Base-by-base conservation (phyloP, 2,113 vertebrate genomes). In the Siniperca chuatsi region DNA sequence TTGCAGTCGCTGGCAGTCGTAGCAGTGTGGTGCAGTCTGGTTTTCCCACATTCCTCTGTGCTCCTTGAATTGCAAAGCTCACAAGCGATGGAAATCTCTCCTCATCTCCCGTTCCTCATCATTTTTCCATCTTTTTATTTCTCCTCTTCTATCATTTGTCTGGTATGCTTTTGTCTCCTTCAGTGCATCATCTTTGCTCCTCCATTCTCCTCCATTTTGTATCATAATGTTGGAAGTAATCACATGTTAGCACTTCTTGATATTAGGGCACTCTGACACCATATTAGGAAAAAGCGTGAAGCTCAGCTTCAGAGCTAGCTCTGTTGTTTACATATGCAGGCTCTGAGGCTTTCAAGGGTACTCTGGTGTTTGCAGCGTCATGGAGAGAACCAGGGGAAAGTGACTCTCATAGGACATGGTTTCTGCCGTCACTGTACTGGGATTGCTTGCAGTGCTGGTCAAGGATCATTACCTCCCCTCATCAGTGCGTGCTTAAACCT, bases 211-310 rank as follows among this genome's bases (percentile, higher is more conserved):
- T 66, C 42, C 20, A 69, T 79, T 79, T 86, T 58, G n/a, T 29
- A 71, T 42, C 29, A 15, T 8, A 25, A 2, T 61, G n/a, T 61
- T 73, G 8, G 48, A 79, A 29, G 13, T 3, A 16, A 71, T 81
- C 52, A 20, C 58, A 60, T 68, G 71, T 76, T 72, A 0, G 60
- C 71, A 64, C 66, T 70, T 71, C 33, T 62, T 80, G 65, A 62
- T 69, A 71, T 83, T 62, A n/a, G 23, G 29, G 40, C 29, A 33
- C 46, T 83, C n/a, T 48, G 84, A 64, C 67, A 64, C 88, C 90
- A 81, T 92, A 92, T 91, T 87, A 85, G 87, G 89, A 69, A 84
- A 89, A 84, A 60, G 66, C 13, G 78, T 68, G 64, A 74, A 67
- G 80, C 57, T 81, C 40, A 23, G 74, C 60, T 58, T 4, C 75